Evolutionary conservation across 1,140 invertebrate genomes (phyloP), one percentile per base, ranked within the genome.

Genomic region (Calliphora vicina): DNA sequence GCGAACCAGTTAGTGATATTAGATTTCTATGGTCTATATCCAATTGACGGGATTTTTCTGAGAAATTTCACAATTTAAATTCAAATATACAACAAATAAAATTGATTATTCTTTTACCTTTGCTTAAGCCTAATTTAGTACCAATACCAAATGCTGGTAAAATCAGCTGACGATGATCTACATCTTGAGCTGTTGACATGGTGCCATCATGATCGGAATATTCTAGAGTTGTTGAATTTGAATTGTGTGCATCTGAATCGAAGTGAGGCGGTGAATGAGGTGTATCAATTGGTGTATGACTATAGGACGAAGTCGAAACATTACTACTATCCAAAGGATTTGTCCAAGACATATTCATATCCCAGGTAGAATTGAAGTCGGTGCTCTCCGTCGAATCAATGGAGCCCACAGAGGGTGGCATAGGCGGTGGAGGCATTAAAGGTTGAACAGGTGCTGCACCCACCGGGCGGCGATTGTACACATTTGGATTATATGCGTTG

Each of bases 11-110:
- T 5, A 97, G 88, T 85, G 95, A 95, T 85, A 97, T 97, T n/a
- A 97, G 88, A 91, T 97, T 97, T 84, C 95, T 92, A 87, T 97
- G 95, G 91, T 96, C 95, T 23, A 96, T 94, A 89, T 96, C 95
- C 29, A 91, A 90, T 43, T 89, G 91, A 84, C 89, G 84, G 3
- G 86, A 81, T 86, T 89, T 88, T 15, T 90, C 89, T 81, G 45
- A 29, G 72, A 84, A 8, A 23, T n/a, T n/a, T n/a, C n/a, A n/a
- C n/a, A n/a, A n/a, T n/a, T n/a, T n/a, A n/a, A n/a, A n/a, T n/a
- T n/a, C n/a, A n/a, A n/a, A n/a, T n/a, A n/a, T n/a, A n/a, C n/a
- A n/a, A n/a, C n/a, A n/a, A n/a, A n/a, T n/a, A n/a, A n/a, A n/a
- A n/a, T n/a, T n/a, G n/a, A n/a, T n/a, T n/a, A n/a, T n/a, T n/a